A percentile compares a stretch with the other conserved stretches of the same genome.
Conservation (phyloP, 2,113 vertebrate genomes). For the Melanerpes aurifrons region DNA sequence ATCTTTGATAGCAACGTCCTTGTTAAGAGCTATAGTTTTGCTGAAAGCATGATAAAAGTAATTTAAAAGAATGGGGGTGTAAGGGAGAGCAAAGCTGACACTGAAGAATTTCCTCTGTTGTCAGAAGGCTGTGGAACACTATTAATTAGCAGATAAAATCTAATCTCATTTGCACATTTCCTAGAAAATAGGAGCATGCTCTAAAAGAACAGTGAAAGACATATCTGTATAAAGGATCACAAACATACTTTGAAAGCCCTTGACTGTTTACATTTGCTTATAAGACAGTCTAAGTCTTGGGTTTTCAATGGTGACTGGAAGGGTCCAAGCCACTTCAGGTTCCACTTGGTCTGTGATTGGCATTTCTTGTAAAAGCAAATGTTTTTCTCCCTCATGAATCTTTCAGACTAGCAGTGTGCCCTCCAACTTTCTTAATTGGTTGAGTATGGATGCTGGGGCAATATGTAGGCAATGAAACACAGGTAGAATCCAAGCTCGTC, state of each 20-base stretch:
- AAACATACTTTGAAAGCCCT: slow-evolving; percentile 1
- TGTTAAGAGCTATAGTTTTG: not conserved
- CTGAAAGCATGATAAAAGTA: not conserved
- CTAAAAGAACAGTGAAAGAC: not conserved
- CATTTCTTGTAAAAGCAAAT: not conserved
- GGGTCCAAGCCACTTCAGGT: not conserved
- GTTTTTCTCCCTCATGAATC: not conserved
- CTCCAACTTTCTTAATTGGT: not conserved
- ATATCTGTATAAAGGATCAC: not conserved
- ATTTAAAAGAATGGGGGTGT: slow-evolving; percentile 11
- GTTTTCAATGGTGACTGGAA: not conserved
- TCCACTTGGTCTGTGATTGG: not conserved
- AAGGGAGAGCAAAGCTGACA: not conserved
- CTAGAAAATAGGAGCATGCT: not conserved
- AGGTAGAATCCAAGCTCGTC: not conserved
- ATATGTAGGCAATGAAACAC: not conserved
- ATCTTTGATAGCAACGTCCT: not conserved
- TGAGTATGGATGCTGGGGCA: not conserved
- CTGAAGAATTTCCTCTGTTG: slow-evolving; percentile 13
- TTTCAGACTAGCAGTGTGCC: not conserved
- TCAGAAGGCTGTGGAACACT: slow-evolving; percentile 5
- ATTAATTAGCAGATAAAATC: slow-evolving; percentile 48
- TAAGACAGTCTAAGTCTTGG: not conserved
- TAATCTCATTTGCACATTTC: slow-evolving; percentile 8
- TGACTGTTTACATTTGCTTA: not conserved